These are phyloP conservation scores for Ptilodon capucinus DNA, from an alignment of 2,888 invertebrate genomes.

Conservation along the genomic window DNA sequence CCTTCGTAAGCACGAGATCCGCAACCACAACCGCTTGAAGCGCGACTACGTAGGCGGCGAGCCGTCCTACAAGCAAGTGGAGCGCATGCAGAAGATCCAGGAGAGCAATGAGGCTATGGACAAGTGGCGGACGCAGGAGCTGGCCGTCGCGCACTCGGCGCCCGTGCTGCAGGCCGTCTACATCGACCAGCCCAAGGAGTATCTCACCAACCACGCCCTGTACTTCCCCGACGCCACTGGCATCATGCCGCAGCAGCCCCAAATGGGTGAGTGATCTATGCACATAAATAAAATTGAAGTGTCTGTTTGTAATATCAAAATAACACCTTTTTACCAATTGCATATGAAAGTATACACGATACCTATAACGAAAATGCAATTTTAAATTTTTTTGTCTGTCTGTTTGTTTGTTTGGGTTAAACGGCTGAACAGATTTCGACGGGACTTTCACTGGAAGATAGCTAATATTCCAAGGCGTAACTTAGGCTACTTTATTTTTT, in stretches of 20 bases:
- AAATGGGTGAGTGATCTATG: constrained; percentile 47
- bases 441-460: too few species aligned
- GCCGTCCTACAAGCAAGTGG: constrained; percentile 72
- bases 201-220: constrained; percentile 49
- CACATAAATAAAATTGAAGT: too few species aligned
- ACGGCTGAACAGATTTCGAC: too few species aligned
- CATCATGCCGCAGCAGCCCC: constrained; percentile 56
- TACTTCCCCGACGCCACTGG: constrained; percentile 65
- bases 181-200: constrained; percentile 60
- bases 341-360: too few species aligned
- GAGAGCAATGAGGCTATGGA: constrained; percentile 39
- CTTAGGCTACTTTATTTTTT: too few species aligned
- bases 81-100: constrained; percentile 62
- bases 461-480: too few species aligned
- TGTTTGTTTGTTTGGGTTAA: too few species aligned
- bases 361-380: too few species aligned
- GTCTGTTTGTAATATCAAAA: too few species aligned
- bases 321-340: too few species aligned
- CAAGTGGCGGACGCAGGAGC: constrained; percentile 39
- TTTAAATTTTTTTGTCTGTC: too few species aligned
- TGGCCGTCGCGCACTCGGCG: constrained; percentile 27
- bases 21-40: constrained; percentile 71
- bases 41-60: constrained; percentile 75
- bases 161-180: constrained; percentile 52
- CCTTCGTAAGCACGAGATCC: constrained; percentile 74